Evolutionary conservation across 2,113 vertebrate species (phyloP), one percentile per base, ranked within the genome.

Genomic region (Nymphicus hollandicus): DNA sequence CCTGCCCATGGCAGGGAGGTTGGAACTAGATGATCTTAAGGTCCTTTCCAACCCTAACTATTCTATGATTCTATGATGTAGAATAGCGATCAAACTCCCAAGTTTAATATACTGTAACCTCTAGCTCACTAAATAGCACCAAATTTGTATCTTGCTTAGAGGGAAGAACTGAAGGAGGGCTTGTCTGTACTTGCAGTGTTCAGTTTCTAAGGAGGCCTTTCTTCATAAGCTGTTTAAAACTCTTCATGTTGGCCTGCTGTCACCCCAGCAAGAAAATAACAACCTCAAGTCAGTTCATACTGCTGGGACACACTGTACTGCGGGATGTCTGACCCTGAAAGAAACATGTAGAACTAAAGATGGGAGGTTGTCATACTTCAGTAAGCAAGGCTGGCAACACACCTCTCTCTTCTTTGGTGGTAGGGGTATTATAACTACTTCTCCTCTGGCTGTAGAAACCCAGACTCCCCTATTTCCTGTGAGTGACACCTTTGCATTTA

Each of bases 371-470:
- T 28, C 13, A 7, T 47, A 17, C 16, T 81, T 61, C 14, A 37
- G 55, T 50, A 49, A 53, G 53, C 37, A 86, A 71, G 25, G 43
- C 64, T 93, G 49, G 41, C 73, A 93, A 56, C 24, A 5, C 37
- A 50, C 28, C 8, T 29, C 3, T n/a, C 35, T 70, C 39, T 23
- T 44, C 55, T 70, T 55, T 47, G 35, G 7, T 39, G 27, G 2
- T 15, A 46, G 0, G 18, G 22, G 28, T 13, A 23, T 10, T 5
- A 0, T 12, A 71, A 73, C 28, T 43, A 1, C 14, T 55, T 35
- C 66, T 88, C 19, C 12, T 43, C 18, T 41, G 3, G 29, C 41
- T 44, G 46, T 4, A 79, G 47, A 56, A 86, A 56, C 35, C 18
- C 12, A 13, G 37, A 71, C 4, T 31, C 15, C 37, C 11, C 5